Percentiles rank a stretch among this genome's conserved stretches.
phyloP scores from a whole-genome alignment of 64 coral and sea anemone genomes.

The Montipora foliosa region DNA sequence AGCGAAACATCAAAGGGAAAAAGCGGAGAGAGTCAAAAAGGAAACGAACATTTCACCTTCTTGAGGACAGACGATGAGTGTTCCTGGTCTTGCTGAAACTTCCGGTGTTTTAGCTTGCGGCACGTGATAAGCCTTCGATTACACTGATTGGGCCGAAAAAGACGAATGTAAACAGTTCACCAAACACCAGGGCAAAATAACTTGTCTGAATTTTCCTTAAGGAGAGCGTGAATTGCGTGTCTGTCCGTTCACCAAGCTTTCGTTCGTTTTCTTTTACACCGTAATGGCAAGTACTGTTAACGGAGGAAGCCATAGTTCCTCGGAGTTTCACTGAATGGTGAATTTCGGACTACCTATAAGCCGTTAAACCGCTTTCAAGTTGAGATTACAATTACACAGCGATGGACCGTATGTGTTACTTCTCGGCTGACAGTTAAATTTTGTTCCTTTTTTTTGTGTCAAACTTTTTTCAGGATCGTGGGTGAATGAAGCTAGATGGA shows the following conservation, averaged over 20 bases:
- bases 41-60: too few relatives aligned
- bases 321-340: constrained; percentile 90
- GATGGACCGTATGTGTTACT: too few relatives aligned
- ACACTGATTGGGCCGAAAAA: constrained; percentile 7
- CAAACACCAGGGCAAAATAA: neutral
- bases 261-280: neutral
- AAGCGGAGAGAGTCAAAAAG: too few relatives aligned
- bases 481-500: constrained; percentile 90
- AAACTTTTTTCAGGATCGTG: constrained; percentile 71
- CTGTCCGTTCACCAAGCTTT: neutral
- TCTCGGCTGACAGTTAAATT: too few relatives aligned
- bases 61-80: neutral
- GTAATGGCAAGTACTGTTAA: constrained; percentile 67
- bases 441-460: neutral
- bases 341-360: neutral
- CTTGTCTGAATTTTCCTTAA: neutral
- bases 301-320: constrained; percentile 85
- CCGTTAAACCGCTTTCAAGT: neutral
- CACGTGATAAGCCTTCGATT: constrained; percentile 3
- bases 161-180: constrained; percentile 30
- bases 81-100: neutral
- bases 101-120: neutral
- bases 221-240: neutral
- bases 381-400: neutral
- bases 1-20: too few relatives aligned